Evolutionary conservation across 2,113 vertebrate genomes (phyloP).

Genomic region (Nansenia antarctica): DNA sequence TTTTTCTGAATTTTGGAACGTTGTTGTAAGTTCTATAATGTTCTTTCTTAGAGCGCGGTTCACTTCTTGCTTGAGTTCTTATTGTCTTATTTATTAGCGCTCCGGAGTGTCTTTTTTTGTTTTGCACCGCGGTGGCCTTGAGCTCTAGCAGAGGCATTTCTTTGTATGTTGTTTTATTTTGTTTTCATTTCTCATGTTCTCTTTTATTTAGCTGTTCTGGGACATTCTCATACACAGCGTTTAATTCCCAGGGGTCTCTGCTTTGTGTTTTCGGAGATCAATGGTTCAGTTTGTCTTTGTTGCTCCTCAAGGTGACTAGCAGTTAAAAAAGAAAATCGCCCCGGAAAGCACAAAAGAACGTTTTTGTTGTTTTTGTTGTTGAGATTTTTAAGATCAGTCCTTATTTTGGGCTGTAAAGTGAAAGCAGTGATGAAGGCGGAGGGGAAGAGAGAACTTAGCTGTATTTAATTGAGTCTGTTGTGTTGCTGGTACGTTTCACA

Average conservation of each 20-base stretch:
- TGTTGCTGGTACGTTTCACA: conserved; percentile 24
- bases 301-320: conserved; percentile 67
- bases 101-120: conserved; percentile 29
- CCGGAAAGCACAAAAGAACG: conserved; percentile 63
- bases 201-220: conserved; percentile 55
- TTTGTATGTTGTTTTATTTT: not conserved
- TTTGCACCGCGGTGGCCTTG: conserved; percentile 52
- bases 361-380: conserved; percentile 60
- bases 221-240: conserved; percentile 12
- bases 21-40: too few species aligned
- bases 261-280: conserved; percentile 61
- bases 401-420: conserved; percentile 24
- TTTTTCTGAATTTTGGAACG: conserved; percentile 34
- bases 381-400: conserved; percentile 62
- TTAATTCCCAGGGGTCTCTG: conserved; percentile 55
- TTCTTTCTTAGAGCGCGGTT: conserved; percentile 28
- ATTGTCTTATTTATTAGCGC: not conserved
- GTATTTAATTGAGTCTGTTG: conserved; percentile 45
- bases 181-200: conserved; percentile 40
- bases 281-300: conserved; percentile 54
- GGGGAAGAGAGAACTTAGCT: conserved; percentile 26
- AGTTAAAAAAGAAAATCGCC: conserved; percentile 57
- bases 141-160: conserved; percentile 50
- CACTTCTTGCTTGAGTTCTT: conserved; percentile 21
- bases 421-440: conserved; percentile 27